Conservation (phyloP, 2,797 vertebrate species). For the Hafferia zeledoni region DNA sequence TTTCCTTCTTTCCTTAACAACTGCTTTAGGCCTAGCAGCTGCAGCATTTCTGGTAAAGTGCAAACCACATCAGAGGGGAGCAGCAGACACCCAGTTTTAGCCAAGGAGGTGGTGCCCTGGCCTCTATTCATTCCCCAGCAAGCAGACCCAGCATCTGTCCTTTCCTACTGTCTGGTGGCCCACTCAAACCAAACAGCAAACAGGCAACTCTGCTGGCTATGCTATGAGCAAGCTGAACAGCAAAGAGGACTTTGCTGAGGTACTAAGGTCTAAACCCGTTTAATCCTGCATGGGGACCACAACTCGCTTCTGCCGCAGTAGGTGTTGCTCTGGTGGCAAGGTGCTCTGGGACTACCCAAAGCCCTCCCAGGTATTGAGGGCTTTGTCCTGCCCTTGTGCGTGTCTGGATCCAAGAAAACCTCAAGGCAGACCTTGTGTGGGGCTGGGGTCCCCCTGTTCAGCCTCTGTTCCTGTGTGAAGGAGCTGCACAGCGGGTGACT, state of each 20-base stretch:
- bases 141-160: background rate
- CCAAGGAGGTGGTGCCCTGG: background rate
- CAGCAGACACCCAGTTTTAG: background rate
- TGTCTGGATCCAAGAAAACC: background rate
- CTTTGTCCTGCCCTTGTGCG: background rate
- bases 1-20: background rate
- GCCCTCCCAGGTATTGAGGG: background rate
- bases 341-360: background rate
- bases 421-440: background rate
- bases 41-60: background rate
- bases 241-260: background rate
- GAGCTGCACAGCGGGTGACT: rapidly evolving
- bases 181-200: background rate
- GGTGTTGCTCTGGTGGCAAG: background rate
- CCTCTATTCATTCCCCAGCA: background rate
- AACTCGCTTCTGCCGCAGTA: rapidly evolving
- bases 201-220: background rate
- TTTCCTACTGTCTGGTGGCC: background rate
- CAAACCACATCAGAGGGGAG: background rate
- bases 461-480: rapidly evolving
- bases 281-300: background rate
- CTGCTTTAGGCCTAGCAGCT: background rate
- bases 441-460: background rate
- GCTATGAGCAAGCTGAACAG: rapidly evolving
- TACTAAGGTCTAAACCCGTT: background rate